phyloP scores from a whole-genome alignment of 53 echinoderm and acorn worm genomes.

The Antedon mediterranea region DNA sequence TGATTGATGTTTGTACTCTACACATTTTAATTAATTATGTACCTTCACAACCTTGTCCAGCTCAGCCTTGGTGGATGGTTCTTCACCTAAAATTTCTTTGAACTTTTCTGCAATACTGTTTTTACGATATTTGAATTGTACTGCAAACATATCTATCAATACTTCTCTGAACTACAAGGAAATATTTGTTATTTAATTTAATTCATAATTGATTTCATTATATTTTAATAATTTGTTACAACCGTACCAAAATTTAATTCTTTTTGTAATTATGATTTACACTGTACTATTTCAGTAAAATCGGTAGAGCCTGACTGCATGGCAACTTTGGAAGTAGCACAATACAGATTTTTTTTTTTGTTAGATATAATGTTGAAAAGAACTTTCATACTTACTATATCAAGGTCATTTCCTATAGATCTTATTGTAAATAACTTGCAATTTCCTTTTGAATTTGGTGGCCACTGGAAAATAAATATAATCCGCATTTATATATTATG shows the following conservation, averaged over 20 bases:
- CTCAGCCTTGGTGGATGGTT: slow-evolving; percentile 39
- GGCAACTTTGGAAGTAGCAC: neutral
- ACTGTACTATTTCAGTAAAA: too few species aligned
- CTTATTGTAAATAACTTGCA: neutral
- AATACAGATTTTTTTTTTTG: too few species aligned
- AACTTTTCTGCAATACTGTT: slow-evolving; percentile 51
- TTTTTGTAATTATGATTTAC: too few species aligned
- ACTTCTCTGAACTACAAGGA: slow-evolving; percentile 47
- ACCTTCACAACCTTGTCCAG: slow-evolving; percentile 50
- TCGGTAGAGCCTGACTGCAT: too few species aligned
- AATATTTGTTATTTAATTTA: neutral
- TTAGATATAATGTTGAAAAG: too few species aligned
- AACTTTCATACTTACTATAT: neutral
- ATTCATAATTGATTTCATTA: too few species aligned
- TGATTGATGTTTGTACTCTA: too few species aligned
- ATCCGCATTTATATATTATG: too few species aligned
- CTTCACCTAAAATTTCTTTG: slow-evolving; percentile 40
- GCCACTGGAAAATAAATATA: neutral
- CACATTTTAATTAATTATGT: neutral
- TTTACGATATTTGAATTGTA: slow-evolving; percentile 52
- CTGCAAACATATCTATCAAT: slow-evolving; percentile 55
- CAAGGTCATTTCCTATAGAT: neutral
- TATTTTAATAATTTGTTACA: too few species aligned
- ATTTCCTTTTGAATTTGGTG: neutral
- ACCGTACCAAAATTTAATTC: too few species aligned